Conservation (phyloP, 2,888 invertebrate species). For the Stegophylla sp. region DNA sequence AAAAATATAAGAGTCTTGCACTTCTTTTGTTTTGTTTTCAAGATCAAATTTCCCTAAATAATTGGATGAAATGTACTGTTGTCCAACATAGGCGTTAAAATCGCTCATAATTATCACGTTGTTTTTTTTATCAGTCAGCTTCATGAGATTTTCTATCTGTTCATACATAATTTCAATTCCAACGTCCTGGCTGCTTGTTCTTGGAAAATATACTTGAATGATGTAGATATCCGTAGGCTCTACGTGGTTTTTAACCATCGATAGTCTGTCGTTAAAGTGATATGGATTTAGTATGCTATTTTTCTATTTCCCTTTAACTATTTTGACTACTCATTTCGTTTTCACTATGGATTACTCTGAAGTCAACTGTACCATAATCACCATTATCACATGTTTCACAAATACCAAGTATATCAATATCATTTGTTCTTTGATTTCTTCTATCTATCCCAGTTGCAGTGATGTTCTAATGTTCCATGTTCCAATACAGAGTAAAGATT, state of each 20-base stretch:
- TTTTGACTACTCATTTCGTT: slow-evolving; percentile 2
- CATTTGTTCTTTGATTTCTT: slow-evolving; percentile 27
- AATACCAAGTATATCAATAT: slow-evolving; percentile 34
- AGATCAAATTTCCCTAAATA: slow-evolving; percentile 25
- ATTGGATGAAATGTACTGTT: not conserved
- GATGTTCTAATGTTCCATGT: slow-evolving; percentile 19
- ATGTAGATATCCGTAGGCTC: slow-evolving; percentile 12
- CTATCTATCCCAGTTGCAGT: not conserved
- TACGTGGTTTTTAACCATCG: slow-evolving; percentile 15
- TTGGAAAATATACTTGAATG: slow-evolving; percentile 46
- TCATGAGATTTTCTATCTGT: slow-evolving; percentile 25
- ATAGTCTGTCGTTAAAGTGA: slow-evolving; percentile 17
- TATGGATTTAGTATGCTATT: not conserved
- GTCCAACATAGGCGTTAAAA: slow-evolving; percentile 31
- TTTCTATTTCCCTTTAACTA: slow-evolving; percentile 7
- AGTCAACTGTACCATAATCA: not conserved
- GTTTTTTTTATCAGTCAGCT: not conserved
- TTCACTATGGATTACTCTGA: slow-evolving; percentile 15
- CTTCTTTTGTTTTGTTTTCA: too few species aligned
- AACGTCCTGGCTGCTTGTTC: not conserved
- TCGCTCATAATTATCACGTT: slow-evolving; percentile 33
- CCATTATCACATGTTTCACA: slow-evolving; percentile 30
- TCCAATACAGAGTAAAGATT: slow-evolving; percentile 25
- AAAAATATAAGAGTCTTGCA: slow-evolving; percentile 18
- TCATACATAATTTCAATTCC: slow-evolving; percentile 29